Evolutionary conservation across 2,797 vertebrate genomes (phyloP).

Genomic region (Manis javanica): DNA sequence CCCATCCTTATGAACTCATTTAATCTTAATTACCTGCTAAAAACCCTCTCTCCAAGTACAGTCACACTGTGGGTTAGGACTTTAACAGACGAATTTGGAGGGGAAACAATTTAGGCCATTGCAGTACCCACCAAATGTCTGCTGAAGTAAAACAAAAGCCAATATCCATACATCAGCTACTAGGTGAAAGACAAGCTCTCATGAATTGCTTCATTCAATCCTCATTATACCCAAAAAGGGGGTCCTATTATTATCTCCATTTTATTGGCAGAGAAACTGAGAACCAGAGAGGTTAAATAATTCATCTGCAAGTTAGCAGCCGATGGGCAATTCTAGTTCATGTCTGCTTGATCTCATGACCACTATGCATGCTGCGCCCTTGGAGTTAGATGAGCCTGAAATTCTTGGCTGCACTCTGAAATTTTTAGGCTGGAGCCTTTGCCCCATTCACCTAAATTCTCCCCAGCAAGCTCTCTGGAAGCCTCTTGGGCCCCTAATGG

Average conservation of each 20-base stretch:
- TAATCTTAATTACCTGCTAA: background rate
- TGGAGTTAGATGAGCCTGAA: background rate
- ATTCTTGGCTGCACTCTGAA: background rate
- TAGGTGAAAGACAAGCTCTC: fast-evolving
- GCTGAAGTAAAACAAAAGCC: background rate
- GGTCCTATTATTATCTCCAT: background rate
- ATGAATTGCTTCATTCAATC: background rate
- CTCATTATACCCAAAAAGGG: background rate
- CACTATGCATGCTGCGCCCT: fast-evolving
- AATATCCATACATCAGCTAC: fast-evolving
- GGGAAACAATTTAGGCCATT: background rate
- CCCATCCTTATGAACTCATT: background rate
- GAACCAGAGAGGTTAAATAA: background rate
- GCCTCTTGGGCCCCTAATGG: background rate
- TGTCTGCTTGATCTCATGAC: background rate
- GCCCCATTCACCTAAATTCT: background rate
- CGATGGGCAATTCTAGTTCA: background rate
- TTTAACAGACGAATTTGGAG: background rate
- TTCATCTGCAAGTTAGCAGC: background rate
- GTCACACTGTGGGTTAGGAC: background rate
- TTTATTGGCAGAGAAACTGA: background rate
- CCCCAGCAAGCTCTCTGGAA: background rate
- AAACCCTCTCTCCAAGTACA: background rate
- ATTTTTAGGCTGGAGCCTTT: background rate
- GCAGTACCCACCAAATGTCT: too few species aligned